Conservation (phyloP, 2,888 invertebrate genomes). For the Melinopterus prodromus region DNA sequence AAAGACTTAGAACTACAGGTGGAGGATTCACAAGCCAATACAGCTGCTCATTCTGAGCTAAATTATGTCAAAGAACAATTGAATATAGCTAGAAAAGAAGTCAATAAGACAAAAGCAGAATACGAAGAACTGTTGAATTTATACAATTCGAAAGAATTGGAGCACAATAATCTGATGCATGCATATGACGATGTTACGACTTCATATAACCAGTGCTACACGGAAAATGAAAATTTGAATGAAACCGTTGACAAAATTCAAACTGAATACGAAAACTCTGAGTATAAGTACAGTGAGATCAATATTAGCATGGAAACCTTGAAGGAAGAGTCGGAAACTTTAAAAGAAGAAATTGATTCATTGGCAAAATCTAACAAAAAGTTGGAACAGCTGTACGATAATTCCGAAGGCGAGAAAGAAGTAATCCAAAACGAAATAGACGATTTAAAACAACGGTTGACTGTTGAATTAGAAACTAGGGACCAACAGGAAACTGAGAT, state of each 20-base stretch:
- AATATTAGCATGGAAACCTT: constrained; percentile 62
- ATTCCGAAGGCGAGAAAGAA: constrained; percentile 48
- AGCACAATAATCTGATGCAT: constrained; percentile 67
- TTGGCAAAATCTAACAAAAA: constrained; percentile 50
- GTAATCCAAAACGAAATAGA: constrained; percentile 50
- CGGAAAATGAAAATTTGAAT: constrained; percentile 55
- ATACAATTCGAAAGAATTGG: constrained; percentile 42
- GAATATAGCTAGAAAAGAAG: constrained; percentile 44
- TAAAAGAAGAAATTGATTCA: constrained; percentile 51
- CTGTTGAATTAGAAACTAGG: constrained; percentile 48
- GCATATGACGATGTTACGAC: constrained; percentile 67
- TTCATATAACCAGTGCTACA: constrained; percentile 59
- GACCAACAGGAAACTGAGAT: constrained; percentile 48
- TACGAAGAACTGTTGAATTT: constrained; percentile 51
- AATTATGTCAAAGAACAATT: constrained; percentile 47
- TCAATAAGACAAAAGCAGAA: constrained; percentile 46
- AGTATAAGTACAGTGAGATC: constrained; percentile 59
- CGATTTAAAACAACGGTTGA: constrained; percentile 50
- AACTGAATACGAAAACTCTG: constrained; percentile 56
- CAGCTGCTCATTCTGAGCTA: constrained; percentile 45
- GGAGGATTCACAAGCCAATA: constrained; percentile 42
- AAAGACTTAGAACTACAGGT: constrained; percentile 58
- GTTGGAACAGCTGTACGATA: constrained; percentile 44
- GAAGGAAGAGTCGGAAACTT: constrained; percentile 56
- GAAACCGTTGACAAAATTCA: constrained; percentile 61